Evolutionary conservation across 2,113 vertebrate species (phyloP).

Genomic region (Centropus unirufus): DNA sequence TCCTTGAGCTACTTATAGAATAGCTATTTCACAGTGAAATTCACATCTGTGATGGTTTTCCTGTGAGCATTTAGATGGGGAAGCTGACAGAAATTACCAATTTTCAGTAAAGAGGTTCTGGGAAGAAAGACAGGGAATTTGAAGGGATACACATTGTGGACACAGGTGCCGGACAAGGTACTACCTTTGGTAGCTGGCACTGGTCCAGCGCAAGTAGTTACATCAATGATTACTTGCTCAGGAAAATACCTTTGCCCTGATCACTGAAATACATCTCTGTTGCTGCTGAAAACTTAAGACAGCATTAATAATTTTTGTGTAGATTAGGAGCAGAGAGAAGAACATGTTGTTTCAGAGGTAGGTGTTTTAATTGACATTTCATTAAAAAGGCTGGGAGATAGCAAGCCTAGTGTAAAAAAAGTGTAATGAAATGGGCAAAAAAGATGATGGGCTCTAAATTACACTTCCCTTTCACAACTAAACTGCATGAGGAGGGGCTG

Average conservation of each 20-base stretch:
- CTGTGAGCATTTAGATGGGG: background rate
- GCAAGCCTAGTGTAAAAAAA: background rate
- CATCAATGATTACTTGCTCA: background rate
- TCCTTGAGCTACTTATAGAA: background rate
- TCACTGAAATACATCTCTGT: background rate
- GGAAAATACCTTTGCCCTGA: background rate
- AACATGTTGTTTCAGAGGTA: background rate
- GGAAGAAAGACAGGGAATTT: background rate
- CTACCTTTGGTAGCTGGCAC: background rate
- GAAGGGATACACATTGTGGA: fast-evolving
- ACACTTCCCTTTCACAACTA: background rate
- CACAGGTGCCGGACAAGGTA: background rate
- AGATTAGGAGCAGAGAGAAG: background rate
- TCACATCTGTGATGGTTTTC: background rate
- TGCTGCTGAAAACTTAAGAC: background rate
- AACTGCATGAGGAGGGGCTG: background rate
- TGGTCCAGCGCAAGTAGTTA: background rate
- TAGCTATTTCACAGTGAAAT: background rate
- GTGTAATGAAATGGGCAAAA: background rate
- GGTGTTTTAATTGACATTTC: background rate
- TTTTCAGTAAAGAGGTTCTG: background rate
- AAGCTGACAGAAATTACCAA: background rate
- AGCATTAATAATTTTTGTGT: background rate
- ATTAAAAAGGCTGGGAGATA: background rate
- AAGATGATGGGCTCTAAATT: background rate